Base-by-base conservation (phyloP, 2,797 vertebrate genomes). In the Meda fulgida region DNA sequence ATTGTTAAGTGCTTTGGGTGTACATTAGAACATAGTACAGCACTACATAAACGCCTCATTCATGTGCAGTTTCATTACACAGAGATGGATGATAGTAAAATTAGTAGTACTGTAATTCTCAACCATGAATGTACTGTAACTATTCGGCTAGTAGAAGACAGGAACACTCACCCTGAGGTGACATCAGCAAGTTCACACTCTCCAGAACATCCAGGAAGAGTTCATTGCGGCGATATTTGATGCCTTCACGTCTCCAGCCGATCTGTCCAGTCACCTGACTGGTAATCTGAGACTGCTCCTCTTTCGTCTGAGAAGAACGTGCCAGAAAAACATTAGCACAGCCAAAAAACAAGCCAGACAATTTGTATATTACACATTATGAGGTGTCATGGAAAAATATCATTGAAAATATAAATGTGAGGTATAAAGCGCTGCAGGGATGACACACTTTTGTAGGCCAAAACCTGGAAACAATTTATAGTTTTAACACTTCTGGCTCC, bases 181-280 rank as follows among this genome's bases (percentile, higher is more conserved):
- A 97, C 96, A 97, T 97, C 48, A 97, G 92, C 85, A 97, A 93
- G 89, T 97, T 97, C 78, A 97, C 96, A 0, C 96, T 97, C 92
- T 97, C 96, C 84, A 97, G 92, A 53, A 97, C 96, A 83, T 97
- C 97, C 89, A 97, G 91, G 86, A 97, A 97, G 66, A 97, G 96
- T 73, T 97, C 96, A 13, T 97, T 97, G 67, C 96, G 95, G 65
- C 96, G 96, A 48, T 97, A 97, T 80, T 97, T 97, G 92, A 97
- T 97, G 81, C 97, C 96, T 90, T 97, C 97, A 3, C 96, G 96
- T 83, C 96, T 93, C 96, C 96, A 97, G 81, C 96, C 96, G 8
- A 97, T 97, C 93, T 97, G 96, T 19, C 96, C 96, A 0, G 96
- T 97, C 89, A 97, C 96, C 89, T 97, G 96, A 92, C 96, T 97